Conservation (phyloP, 2,797 vertebrate species). For the Gambusia yucatana region DNA sequence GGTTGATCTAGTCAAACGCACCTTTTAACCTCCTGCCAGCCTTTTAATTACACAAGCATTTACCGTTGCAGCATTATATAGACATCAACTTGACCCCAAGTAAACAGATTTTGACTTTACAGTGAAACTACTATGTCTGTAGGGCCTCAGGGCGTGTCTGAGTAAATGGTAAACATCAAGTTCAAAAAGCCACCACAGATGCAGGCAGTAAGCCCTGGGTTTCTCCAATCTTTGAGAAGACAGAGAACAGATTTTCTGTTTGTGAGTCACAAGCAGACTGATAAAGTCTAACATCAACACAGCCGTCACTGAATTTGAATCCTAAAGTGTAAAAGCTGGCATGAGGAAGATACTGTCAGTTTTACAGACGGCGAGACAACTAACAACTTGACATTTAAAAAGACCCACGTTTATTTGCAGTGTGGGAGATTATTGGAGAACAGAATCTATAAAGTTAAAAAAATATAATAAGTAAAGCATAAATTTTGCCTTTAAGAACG, state of each 20-base stretch:
- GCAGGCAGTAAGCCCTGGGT: constrained; percentile 22
- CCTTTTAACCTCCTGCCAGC: constrained; percentile 39
- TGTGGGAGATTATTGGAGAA: constrained; percentile 19
- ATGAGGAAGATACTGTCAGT: constrained; percentile 21
- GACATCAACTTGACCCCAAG: constrained; percentile 44
- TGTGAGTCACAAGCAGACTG: constrained; percentile 48
- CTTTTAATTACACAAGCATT: constrained; percentile 60
- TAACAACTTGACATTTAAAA: constrained; percentile 51
- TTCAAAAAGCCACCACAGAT: constrained; percentile 53
- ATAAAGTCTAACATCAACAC: constrained; percentile 41
- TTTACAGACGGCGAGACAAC: constrained; percentile 28
- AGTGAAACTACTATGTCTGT: constrained; percentile 58
- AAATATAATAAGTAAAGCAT: not conserved
- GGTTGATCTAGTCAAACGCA: constrained; percentile 47
- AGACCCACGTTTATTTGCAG: constrained; percentile 33
- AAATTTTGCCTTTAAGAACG: not conserved
- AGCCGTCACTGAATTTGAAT: constrained; percentile 45
- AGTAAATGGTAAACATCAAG: constrained; percentile 52
- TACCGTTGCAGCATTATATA: constrained; percentile 43
- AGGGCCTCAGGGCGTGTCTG: constrained; percentile 54
- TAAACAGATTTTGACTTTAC: constrained; percentile 53
- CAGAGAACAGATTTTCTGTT: constrained; percentile 29
- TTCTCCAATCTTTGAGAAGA: constrained; percentile 32
- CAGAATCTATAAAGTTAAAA: constrained; percentile 17
- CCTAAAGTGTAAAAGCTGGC: constrained; percentile 22